Conservation (phyloP, 1,140 invertebrate species). For the Luehdorfia chinensis region DNA sequence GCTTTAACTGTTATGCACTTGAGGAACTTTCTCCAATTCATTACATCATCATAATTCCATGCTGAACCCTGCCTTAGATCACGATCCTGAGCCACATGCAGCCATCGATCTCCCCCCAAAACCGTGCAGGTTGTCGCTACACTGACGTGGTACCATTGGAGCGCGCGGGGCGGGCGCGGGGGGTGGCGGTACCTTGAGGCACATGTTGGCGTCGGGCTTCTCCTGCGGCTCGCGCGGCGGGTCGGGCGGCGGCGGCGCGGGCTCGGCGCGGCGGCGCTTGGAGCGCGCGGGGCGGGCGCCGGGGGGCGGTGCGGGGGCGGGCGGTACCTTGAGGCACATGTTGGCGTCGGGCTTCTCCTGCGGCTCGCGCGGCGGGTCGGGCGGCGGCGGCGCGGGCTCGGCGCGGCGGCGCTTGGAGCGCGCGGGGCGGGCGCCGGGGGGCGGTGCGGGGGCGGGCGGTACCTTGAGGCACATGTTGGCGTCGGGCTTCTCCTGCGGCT, state of each 20-base stretch:
- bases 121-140: conserved; percentile 78
- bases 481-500: conserved; percentile 86
- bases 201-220: conserved; percentile 90
- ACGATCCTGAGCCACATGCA: conserved; percentile 89
- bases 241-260: conserved; percentile 75
- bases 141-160: conserved; percentile 64
- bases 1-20: too few species aligned
- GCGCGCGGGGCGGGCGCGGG: conserved; percentile 46
- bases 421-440: conserved; percentile 71
- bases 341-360: conserved; percentile 89
- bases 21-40: too few species aligned
- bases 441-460: conserved; percentile 56
- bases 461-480: conserved; percentile 89
- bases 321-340: conserved; percentile 84
- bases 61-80: too few species aligned
- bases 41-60: too few species aligned
- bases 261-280: conserved; percentile 51
- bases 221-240: conserved; percentile 82
- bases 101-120: conserved; percentile 86
- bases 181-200: conserved; percentile 79
- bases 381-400: conserved; percentile 69
- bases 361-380: conserved; percentile 73
- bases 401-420: conserved; percentile 44
- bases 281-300: conserved; percentile 50
- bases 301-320: conserved; percentile 75